Percentiles rank a stretch among this genome's conserved stretches.
Conservation (phyloP, 2,113 vertebrate genomes). For the Etheostoma spectabile region DNA sequence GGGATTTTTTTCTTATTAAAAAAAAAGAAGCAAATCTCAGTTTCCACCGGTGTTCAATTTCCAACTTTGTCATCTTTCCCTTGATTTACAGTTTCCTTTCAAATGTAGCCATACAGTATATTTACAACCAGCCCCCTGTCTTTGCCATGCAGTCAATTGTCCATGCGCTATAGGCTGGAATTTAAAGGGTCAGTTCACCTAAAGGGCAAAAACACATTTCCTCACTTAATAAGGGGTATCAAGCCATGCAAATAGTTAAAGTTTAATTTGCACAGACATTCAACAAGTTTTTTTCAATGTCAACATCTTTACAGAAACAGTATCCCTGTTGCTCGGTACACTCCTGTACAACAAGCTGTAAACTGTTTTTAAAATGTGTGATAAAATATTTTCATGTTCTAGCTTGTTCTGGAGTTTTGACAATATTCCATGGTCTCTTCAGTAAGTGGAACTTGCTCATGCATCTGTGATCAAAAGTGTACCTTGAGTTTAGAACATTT, state of each 20-base stretch:
- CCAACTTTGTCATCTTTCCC: conserved; percentile 8
- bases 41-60: background rate
- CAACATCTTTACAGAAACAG: background rate
- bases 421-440: background rate
- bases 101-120: conserved; percentile 23
- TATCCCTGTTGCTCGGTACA: background rate
- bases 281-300: background rate
- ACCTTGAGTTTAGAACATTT: background rate
- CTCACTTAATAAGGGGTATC: background rate
- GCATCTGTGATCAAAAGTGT: no score
- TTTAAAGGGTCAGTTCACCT: conserved; percentile 31
- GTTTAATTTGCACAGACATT: background rate
- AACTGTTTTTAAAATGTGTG: no score
- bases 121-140: conserved; percentile 37
- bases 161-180: background rate
- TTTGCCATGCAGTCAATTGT: conserved; percentile 17
- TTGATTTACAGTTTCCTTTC: conserved; percentile 52
- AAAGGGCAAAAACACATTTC: conserved; percentile 11
- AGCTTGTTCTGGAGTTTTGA: background rate
- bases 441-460: background rate
- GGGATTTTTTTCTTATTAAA: conserved; percentile 31
- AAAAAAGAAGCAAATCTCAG: background rate
- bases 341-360: background rate
- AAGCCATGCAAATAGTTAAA: background rate
- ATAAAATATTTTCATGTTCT: background rate